These are phyloP conservation scores for Melieria crassipennis DNA, from an alignment of 2,888 invertebrate genomes.

Conservation along the genomic window DNA sequence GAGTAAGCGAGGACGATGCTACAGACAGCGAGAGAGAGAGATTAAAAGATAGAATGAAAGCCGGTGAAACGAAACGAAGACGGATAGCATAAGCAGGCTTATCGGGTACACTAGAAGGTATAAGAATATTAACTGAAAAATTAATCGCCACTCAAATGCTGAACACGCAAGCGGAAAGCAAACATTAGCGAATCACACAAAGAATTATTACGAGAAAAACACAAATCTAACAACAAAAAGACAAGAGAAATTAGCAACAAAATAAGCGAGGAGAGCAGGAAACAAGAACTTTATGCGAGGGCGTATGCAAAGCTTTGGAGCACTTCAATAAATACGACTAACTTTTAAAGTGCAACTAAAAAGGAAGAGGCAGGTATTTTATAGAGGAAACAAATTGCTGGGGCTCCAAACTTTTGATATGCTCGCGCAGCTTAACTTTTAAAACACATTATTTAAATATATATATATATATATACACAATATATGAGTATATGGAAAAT, in stretches of 20 bases:
- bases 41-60: slow-evolving; percentile 34
- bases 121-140: too few species aligned
- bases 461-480: slow-evolving; percentile 51
- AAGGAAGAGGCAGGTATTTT: slow-evolving; percentile 49
- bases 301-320: slow-evolving; percentile 40
- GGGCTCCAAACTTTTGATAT: neutral
- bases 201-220: neutral
- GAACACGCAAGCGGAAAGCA: slow-evolving; percentile 25
- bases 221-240: too few species aligned
- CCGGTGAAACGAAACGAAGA: neutral
- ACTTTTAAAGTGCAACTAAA: slow-evolving; percentile 2
- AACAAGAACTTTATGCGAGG: slow-evolving; percentile 44
- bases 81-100: slow-evolving; percentile 35
- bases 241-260: too few species aligned
- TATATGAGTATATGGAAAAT: slow-evolving; percentile 41
- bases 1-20: slow-evolving; percentile 2
- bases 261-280: neutral
- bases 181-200: slow-evolving; percentile 21
- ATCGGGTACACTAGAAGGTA: slow-evolving; percentile 40
- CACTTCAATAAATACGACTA: neutral
- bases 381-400: slow-evolving; percentile 36
- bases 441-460: slow-evolving; percentile 40
- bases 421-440: neutral
- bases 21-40: slow-evolving; percentile 22
- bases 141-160: slow-evolving; percentile 18